Percentiles rank a stretch among this genome's conserved stretches.
These are phyloP conservation scores for Teleogryllus oceanicus DNA, from an alignment of 2,888 invertebrate genomes.

Conservation along the genomic window DNA sequence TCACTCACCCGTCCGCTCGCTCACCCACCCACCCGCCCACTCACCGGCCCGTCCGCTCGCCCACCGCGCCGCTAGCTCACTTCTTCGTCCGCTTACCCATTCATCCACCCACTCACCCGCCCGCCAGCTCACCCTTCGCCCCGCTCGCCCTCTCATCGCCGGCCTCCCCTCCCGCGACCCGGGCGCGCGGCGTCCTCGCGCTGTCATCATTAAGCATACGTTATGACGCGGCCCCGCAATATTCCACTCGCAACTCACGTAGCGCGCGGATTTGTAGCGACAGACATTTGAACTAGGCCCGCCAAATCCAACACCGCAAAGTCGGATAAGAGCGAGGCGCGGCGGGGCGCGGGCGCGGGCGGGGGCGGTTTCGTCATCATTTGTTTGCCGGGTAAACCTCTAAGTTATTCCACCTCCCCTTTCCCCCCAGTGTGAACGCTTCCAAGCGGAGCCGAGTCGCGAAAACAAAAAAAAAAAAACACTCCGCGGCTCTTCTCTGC, in stretches of 20 bases:
- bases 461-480: not conserved
- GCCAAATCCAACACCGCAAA: constrained; percentile 18
- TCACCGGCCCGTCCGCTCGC: too few relatives aligned
- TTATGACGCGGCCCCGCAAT: constrained; percentile 19
- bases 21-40: too few relatives aligned
- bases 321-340: constrained; percentile 1
- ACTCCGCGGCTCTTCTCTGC: not conserved
- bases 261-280: constrained; percentile 23
- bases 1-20: too few relatives aligned
- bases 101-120: not conserved
- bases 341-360: not conserved
- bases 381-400: not conserved
- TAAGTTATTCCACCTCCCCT: not conserved
- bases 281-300: constrained; percentile 18
- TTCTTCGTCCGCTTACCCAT: too few relatives aligned
- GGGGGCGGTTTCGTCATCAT: not conserved
- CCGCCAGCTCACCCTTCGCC: not conserved
- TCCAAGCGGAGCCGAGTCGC: not conserved
- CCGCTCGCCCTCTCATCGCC: not conserved
- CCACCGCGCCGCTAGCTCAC: too few relatives aligned
- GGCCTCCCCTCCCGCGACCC: not conserved
- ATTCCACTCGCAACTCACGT: constrained; percentile 26
- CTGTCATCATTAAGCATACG: constrained; percentile 18
- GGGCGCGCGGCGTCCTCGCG: not conserved
- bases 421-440: not conserved